These are phyloP conservation scores for Hermaeophaga mercurialis DNA, from an alignment of 2,888 invertebrate species.

Conservation along the genomic window DNA sequence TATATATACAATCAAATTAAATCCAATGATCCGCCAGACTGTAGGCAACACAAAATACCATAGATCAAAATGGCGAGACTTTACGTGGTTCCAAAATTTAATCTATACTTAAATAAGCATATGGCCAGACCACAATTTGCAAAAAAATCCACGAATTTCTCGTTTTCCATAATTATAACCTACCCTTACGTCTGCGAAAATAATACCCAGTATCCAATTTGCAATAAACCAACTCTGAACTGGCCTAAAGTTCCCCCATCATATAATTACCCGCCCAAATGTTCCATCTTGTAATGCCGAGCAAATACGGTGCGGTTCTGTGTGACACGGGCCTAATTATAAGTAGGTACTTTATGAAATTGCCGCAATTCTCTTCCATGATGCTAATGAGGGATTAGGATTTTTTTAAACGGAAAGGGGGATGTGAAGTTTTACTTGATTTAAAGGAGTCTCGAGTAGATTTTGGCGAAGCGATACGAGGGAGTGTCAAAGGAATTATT, in stretches of 20 bases:
- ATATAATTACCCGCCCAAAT: conserved; percentile 24
- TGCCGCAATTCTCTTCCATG: conserved; percentile 15
- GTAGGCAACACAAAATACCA: no score
- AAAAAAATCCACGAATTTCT: no score
- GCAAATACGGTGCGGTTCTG: conserved; percentile 24
- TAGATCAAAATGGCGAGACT: no score
- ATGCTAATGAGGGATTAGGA: conserved; percentile 22
- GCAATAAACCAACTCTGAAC: no score
- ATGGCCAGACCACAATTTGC: no score
- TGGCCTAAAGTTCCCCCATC: conserved; percentile 11
- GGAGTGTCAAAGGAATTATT: no score
- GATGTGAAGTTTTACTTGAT: conserved; percentile 11
- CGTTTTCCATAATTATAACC: no score
- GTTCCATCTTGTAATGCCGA: conserved; percentile 14
- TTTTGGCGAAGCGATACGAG: no score
- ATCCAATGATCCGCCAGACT: no score
- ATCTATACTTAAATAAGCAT: neutral
- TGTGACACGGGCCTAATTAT: conserved; percentile 27
- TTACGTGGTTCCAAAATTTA: neutral
- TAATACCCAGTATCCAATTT: no score
- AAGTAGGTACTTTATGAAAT: conserved; percentile 26
- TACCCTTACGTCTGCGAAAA: no score
- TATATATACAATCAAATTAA: no score
- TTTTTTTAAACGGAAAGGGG: conserved; percentile 13
- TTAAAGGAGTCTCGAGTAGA: neutral